Conservation (phyloP, 2,888 invertebrate genomes). For the Osmoderma eremita region DNA sequence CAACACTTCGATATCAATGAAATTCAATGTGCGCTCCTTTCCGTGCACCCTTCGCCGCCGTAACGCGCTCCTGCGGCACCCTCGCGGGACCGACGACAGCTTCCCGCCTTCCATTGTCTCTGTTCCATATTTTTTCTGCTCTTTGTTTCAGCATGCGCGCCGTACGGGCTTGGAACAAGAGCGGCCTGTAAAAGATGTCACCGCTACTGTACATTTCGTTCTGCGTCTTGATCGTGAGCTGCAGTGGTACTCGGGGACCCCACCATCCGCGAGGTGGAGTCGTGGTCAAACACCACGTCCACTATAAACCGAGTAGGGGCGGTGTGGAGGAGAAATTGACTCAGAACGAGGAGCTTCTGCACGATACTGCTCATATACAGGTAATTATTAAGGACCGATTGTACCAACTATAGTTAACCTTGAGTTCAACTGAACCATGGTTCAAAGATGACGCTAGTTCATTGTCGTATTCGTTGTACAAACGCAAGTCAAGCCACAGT, state of each 20-base stretch:
- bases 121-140: slow-evolving; percentile 10
- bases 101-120: slow-evolving; percentile 18
- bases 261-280: slow-evolving; percentile 71
- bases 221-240: slow-evolving; percentile 40
- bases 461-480: no score
- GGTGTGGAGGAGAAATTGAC: slow-evolving; percentile 69
- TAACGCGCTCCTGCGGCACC: slow-evolving; percentile 7
- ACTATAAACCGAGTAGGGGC: slow-evolving; percentile 70
- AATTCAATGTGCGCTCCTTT: slow-evolving; percentile 58
- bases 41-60: slow-evolving; percentile 14
- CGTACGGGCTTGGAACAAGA: slow-evolving; percentile 19
- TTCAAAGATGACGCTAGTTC: no score
- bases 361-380: slow-evolving; percentile 71
- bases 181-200: slow-evolving; percentile 33
- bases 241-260: slow-evolving; percentile 67
- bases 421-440: no score
- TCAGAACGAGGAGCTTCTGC: slow-evolving; percentile 76
- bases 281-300: slow-evolving; percentile 65
- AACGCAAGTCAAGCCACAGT: no score
- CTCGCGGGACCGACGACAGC: no score
- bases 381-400: slow-evolving; percentile 68
- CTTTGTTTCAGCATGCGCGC: slow-evolving; percentile 29
- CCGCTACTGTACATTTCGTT: slow-evolving; percentile 37
- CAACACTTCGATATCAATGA: slow-evolving; percentile 61
- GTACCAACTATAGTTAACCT: no score